Percentiles rank a stretch among this genome's conserved stretches.
Conservation (phyloP, 2,113 vertebrate genomes). For the Triplophysa dalaica region DNA sequence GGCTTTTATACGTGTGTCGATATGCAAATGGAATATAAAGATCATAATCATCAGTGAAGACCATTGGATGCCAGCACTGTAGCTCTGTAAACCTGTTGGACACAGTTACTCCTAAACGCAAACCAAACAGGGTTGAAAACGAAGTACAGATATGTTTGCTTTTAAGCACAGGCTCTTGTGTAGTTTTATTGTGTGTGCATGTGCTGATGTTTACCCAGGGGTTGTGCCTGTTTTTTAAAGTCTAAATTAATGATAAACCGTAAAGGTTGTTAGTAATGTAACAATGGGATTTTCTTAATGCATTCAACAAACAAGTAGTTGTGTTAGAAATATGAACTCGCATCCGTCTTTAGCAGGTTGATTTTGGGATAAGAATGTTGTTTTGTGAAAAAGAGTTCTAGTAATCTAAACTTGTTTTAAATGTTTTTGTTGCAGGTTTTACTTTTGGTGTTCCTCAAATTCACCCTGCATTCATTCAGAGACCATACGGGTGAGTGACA, state of each 20-base stretch:
- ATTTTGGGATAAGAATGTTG: neutral
- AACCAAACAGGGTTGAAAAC: neutral
- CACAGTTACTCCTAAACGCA: neutral
- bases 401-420: neutral
- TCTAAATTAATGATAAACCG: neutral
- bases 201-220: neutral
- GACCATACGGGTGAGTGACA: constrained; percentile 93
- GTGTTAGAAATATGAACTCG: neutral
- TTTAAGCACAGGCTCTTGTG: neutral
- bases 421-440: constrained; percentile 82
- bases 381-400: no score
- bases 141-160: neutral
- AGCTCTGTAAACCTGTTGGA: neutral
- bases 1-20: constrained; percentile 7
- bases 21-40: neutral
- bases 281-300: neutral
- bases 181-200: neutral
- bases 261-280: neutral
- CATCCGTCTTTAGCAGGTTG: neutral
- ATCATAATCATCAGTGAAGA: neutral
- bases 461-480: constrained; percentile 97
- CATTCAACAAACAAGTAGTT: neutral
- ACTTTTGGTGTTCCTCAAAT: constrained; percentile 97
- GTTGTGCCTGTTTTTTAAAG: neutral
- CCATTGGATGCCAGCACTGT: neutral